Evolutionary conservation across 2,113 vertebrate species (phyloP), one percentile per base, ranked within the genome.

Genomic region (Prochilodus magdalenae): DNA sequence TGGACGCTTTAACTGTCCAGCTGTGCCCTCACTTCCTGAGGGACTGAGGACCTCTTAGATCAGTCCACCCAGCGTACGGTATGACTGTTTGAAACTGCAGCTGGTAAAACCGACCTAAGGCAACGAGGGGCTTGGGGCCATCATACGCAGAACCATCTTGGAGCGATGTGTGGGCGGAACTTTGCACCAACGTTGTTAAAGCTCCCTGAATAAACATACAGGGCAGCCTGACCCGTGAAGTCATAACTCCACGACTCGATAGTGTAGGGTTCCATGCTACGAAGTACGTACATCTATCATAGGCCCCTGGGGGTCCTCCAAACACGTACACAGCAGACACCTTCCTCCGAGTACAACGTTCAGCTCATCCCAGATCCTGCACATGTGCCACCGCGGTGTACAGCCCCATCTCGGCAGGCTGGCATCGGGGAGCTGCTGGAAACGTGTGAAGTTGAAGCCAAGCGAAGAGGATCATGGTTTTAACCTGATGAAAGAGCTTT

Each of bases 401-500:
- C 22, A 18, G 59, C 60, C 59, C 13, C n/a, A 15, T 75, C 36
- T 27, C 63, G 22, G 60, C 65, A 44, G 51, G 5, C 5, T 74
- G 40, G 40, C 55, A 27, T 24, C n/a, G 69, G 7, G 63, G 44
- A 70, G 16, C 66, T 53, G 5, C 13, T 36, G 36, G 72, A 62
- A 71, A 47, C 11, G 11, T 51, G 14, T 30, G 62, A n/a, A 70
- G 14, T 18, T 33, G 7, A 30, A 67, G 76, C 67, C 47, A 69
- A 36, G 71, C 44, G 14, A 33, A 73, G 69, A n/a, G 57, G 11
- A 81, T 79, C 63, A 78, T 84, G 44, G 51, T 75, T 33, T 70
- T 82, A 73, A 53, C 72, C 67, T 65, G 77, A 81, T 78, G 27
- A 71, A 65, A 75, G 40, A 70, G 53, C 83, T 66, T 85, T 36